Percentiles rank a stretch among this genome's conserved stretches.
Evolutionary conservation across 2,888 invertebrate genomes (phyloP).

Genomic region (Tinea trinotella): DNA sequence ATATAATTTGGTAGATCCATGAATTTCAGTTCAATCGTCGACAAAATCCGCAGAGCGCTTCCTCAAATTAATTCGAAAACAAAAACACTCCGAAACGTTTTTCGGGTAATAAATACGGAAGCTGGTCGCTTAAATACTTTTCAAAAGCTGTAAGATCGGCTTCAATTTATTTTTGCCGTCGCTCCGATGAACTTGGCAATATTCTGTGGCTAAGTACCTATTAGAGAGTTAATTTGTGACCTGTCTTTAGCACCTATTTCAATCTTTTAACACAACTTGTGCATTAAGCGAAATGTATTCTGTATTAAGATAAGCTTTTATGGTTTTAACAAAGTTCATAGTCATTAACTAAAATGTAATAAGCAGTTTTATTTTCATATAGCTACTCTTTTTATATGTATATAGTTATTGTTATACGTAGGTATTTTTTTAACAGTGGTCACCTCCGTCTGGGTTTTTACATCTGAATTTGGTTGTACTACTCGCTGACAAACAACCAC

Average conservation of each 20-base stretch:
- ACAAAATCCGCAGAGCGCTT: not conserved
- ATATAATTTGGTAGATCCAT: not conserved
- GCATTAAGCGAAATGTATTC: no score
- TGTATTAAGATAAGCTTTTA: no score
- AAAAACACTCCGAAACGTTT: slow-evolving; percentile 3
- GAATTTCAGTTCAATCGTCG: not conserved
- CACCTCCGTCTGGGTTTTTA: no score
- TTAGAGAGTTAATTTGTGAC: not conserved
- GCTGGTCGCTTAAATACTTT: slow-evolving; percentile 11
- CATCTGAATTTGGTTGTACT: no score
- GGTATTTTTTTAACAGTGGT: no score
- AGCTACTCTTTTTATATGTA: no score
- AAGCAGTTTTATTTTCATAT: no score
- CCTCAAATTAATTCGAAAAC: slow-evolving; percentile 6
- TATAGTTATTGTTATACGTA: no score
- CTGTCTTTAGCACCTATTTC: not conserved
- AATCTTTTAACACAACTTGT: not conserved
- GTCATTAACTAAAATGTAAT: no score
- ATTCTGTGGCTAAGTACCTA: not conserved
- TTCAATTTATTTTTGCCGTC: slow-evolving; percentile 19
- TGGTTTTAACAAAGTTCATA: no score
- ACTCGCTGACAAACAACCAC: no score
- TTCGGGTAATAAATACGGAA: slow-evolving; percentile 6
- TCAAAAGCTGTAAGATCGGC: slow-evolving; percentile 17
- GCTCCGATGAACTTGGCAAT: slow-evolving; percentile 19